Percentiles rank a stretch among this genome's conserved stretches.
These are phyloP conservation scores for Theristus sp. DNA, from an alignment of 2,888 invertebrate genomes.

Conservation along the genomic window DNA sequence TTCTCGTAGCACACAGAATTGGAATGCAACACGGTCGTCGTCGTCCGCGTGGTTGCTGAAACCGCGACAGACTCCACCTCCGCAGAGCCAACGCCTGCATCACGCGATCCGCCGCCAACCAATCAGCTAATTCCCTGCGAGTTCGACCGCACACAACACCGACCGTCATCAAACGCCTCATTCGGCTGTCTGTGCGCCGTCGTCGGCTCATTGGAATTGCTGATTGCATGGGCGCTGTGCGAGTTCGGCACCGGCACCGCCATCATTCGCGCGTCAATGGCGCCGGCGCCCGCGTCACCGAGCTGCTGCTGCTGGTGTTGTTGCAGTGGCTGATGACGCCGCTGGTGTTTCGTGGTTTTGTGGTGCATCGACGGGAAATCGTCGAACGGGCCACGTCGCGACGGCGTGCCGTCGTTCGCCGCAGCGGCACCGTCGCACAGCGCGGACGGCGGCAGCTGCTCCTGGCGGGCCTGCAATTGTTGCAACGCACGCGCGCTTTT, in stretches of 20 bases:
- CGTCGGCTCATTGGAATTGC: no score
- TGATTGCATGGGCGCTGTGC: not conserved
- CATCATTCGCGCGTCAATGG: no score
- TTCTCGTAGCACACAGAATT: no score
- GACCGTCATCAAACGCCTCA: no score
- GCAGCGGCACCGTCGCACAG: conserved; percentile 10
- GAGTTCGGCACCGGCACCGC: not conserved
- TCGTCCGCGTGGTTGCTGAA: no score
- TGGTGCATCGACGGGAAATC: conserved; percentile 17
- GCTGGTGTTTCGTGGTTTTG: not conserved
- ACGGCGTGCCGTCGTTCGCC: not conserved
- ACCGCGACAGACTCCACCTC: no score
- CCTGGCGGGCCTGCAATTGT: conserved; percentile 13
- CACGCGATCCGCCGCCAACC: no score
- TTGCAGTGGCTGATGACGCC: not conserved
- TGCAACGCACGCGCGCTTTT: not conserved
- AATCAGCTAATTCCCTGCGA: no score
- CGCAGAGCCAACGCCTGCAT: no score
- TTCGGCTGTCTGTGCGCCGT: no score
- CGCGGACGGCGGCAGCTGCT: conserved; percentile 17
- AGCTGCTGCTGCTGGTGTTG: not conserved
- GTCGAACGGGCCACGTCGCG: conserved; percentile 12
- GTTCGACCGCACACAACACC: no score
- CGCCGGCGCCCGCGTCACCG: not conserved
- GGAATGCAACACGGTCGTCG: no score